Evolutionary conservation across 1,140 invertebrate genomes (phyloP), one percentile per base, ranked within the genome.

Genomic region (Panagrolaimus sp.): DNA sequence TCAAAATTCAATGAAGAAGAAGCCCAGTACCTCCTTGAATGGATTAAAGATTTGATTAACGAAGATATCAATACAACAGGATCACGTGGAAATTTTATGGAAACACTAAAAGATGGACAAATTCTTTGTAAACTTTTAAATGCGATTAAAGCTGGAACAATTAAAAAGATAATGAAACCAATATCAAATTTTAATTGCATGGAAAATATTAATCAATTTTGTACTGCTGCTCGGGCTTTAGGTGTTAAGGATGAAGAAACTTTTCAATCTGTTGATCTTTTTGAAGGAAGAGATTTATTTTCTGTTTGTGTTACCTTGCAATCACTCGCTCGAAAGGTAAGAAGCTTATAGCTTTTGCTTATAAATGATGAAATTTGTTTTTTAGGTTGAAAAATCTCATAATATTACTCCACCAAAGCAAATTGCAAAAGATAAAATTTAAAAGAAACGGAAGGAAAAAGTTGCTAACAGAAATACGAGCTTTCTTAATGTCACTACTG

Each of bases 121-220:
- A 23, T 71, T 47, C 68, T 81, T 11, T 81, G 80, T 79, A 80
- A 76, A 79, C 68, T 83, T n/a, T 69, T 75, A 14, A 83, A 83
- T 62, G 78, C 73, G n/a, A 75, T 83, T 51, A 70, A 83, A 61
- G 87, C 89, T 0, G 89, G 89, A 14, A 88, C 87, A 42, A 88
- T 93, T 16, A 93, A 92, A 85, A 93, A 92, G 85, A 88, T 93
- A 67, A 92, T 93, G 84, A 88, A 88, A 61, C 81, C 84, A 0
- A 84, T 82, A 74, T 91, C 93, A 89, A 91, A 92, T 85, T 86
- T 96, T 66, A 90, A 90, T 81, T 94, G 92, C 82, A 97, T 97
- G 94, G 94, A 97, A 85, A 97, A 98, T 83, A 97, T 98, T 71
- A 94, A 96, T 78, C 89, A 89, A 8, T 98, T 98, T 85, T 85